Evolutionary conservation across 2,797 vertebrate genomes (phyloP).

Genomic region (Paratrypauchen microcephalus): DNA sequence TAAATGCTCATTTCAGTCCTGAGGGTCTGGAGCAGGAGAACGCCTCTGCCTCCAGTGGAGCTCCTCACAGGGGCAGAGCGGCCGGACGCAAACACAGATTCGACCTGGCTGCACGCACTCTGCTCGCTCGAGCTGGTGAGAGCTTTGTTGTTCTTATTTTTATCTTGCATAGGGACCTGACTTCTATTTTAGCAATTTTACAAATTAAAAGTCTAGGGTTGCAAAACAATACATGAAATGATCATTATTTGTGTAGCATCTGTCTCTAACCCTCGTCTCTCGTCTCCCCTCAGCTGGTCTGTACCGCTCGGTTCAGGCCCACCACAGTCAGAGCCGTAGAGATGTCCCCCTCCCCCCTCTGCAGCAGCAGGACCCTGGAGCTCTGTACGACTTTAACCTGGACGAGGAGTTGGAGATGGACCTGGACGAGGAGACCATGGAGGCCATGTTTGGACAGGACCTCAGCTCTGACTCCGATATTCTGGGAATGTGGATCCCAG

Average conservation of each 20-base stretch:
- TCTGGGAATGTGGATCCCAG: constrained; percentile 99
- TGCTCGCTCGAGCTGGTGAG: constrained; percentile 94
- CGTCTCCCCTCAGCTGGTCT: constrained; percentile 81
- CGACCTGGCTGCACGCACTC: constrained; percentile 91
- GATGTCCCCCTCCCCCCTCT: constrained; percentile 87
- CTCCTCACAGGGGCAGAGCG: constrained; percentile 83
- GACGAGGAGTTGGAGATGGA: constrained; percentile 98
- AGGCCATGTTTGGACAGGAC: constrained; percentile 98
- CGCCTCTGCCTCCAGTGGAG: constrained; percentile 82
- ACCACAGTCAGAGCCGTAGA: constrained; percentile 90
- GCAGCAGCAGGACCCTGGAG: constrained; percentile 84
- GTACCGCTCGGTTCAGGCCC: constrained; percentile 96
- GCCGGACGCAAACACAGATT: constrained; percentile 92
- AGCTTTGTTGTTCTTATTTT: not conserved
- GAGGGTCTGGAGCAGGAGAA: constrained; percentile 90
- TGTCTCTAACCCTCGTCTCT: not conserved
- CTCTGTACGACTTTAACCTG: constrained; percentile 95
- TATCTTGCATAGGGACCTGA: no score
- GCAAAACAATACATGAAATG: no score
- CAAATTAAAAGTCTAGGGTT: no score
- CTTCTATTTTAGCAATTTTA: no score
- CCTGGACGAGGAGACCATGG: constrained; percentile 98
- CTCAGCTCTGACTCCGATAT: constrained; percentile 95
- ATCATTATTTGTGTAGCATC: no score
- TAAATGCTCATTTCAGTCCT: constrained; percentile 66